Base-by-base conservation (phyloP, 2,888 invertebrate species). In the Agapostemon virescens region DNA sequence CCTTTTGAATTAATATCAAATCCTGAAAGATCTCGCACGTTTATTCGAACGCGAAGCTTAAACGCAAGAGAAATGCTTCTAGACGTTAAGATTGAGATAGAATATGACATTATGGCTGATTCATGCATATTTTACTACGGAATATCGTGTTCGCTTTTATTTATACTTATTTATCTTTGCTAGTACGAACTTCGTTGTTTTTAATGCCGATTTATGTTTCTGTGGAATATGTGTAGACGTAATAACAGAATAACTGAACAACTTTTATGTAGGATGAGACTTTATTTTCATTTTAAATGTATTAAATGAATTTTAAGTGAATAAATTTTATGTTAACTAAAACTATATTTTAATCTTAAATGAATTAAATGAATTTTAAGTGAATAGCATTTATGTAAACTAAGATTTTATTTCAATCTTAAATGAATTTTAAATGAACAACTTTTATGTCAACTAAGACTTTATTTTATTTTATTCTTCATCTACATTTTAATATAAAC, bases 1-100 rank as follows among this genome's bases (percentile, higher is more conserved):
- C 30, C 30, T 58, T 58, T 30, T 20, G 58, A 58, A 58, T 58
- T 58, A 58, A 58, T 58, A 58, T 33, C 33, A 30, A 30, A 58
- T 58, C 30, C 58, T 17, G 26, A 30, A 17, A 17, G 58, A 30
- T 30, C 30, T 30, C 15, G 33, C 17, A 33, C 58, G 17, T 33
- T 58, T 49, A 58, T 58, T 58, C 58, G 17, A 33, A 30, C 33
- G 58, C 17, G 30, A 33, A 33, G 30, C 30, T 58, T 33, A 20
- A 58, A 7, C 17, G 30, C 58, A 26, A 30, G 30, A 26, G 30
- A 58, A 33, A 58, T 30, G 30, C 33, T 58, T 58, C 3, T 58
- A 20, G 58, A 58, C 58, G 26, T 15, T 26, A 55, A 26, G 55
- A 23, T 15, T 15, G 26, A 26, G 26, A 55, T 55, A 26, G 15